Evolutionary conservation across 2,113 vertebrate species (phyloP).

Genomic region (Todiramphus chloris): DNA sequence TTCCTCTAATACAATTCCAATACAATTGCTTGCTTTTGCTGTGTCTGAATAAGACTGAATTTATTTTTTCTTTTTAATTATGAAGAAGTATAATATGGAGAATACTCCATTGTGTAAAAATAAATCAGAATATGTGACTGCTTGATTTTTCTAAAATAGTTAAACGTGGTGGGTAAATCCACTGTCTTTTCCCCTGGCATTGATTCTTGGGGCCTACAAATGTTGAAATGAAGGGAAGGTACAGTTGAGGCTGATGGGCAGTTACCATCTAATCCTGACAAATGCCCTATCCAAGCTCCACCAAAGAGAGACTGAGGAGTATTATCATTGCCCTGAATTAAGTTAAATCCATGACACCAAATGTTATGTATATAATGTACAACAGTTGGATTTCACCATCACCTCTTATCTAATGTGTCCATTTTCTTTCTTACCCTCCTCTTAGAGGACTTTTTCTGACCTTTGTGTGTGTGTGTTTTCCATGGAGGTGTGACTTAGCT

Average conservation of each 20-base stretch:
- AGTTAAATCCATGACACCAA: background rate
- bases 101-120: background rate
- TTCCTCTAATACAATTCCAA: background rate
- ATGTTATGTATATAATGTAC: background rate
- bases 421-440: background rate
- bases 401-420: slow-evolving; percentile 21
- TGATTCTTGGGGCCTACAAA: background rate
- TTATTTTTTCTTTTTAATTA: background rate
- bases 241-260: background rate
- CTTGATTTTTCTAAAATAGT: background rate
- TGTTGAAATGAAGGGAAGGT: background rate
- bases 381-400: background rate
- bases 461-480: background rate
- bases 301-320: background rate
- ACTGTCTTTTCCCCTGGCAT: background rate
- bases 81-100: background rate
- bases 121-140: background rate
- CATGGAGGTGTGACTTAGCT: slow-evolving; percentile 27
- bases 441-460: slow-evolving; percentile 20
- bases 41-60: background rate
- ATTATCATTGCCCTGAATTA: background rate
- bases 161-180: fast-evolving
- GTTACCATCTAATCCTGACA: background rate
- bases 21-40: background rate
- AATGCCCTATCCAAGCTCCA: background rate